Base-by-base conservation (phyloP, 2,797 vertebrate genomes). In the Karalla daura region DNA sequence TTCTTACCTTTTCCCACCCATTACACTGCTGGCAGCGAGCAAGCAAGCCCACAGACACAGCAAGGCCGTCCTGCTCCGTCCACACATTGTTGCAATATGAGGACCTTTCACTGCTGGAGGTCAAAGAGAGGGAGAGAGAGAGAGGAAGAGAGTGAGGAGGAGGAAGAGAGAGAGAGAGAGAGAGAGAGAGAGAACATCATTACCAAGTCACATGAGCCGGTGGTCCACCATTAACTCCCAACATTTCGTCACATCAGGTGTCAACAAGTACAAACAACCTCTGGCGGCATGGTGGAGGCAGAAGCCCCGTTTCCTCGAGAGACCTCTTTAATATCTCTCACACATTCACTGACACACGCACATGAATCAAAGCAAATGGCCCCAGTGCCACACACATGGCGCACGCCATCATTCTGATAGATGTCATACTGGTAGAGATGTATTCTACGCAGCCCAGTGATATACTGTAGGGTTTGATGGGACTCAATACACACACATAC, bases 1-100 rank as follows among this genome's bases (percentile, higher is more conserved):
- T 50, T 52, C 85, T 89, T 95, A 99, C 98, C 98, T 99, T 96
- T 95, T 96, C 72, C 93, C 96, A 83, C 91, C 90, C 61, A 96
- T 32, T 33, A 87, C 74, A 39, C 90, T 86, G 82, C 91, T 92
- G 76, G 94, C 84, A 43, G 94, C 83, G 63, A 98, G 90, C 88
- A 94, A 89, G 92, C 93, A 96, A 94, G 94, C 95, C 95, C 96
- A 96, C 76, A 97, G 90, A 90, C 69, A 94, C 73, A 95, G 93
- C 81, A 88, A 92, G 87, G 93, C 88, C 75, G 89, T 87, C 80
- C 85, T 85, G 79, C 93, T 91, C 91, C 86, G 94, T 94, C 91
- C 95, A 96, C 96, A 94, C 90, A 93, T 94, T 72, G 85, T 86
- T 92, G 91, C 90, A 91, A 88, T 86, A 91, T 89, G 90, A 93